These are phyloP conservation scores for Ditula angustiorana DNA, from an alignment of 2,888 invertebrate species.

Conservation along the genomic window DNA sequence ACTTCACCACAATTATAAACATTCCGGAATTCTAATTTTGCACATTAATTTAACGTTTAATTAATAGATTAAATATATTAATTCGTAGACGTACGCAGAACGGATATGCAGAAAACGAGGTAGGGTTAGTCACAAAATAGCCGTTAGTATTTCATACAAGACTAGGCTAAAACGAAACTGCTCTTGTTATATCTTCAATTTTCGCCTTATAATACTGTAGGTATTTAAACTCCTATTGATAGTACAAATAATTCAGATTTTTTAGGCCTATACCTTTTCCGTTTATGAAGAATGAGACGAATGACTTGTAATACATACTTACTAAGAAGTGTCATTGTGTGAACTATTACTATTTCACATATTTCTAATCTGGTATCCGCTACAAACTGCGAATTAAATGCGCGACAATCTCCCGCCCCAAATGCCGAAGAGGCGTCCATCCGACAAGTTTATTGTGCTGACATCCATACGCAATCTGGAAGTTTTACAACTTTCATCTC, in stretches of 20 bases:
- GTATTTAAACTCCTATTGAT: slow-evolving; percentile 12
- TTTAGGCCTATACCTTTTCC: slow-evolving; percentile 60
- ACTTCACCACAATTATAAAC: slow-evolving; percentile 66
- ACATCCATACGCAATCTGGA: slow-evolving; percentile 41
- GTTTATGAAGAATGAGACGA: slow-evolving; percentile 20
- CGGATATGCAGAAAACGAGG: slow-evolving; percentile 68
- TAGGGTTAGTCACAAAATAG: slow-evolving; percentile 47
- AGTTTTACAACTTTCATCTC: slow-evolving; percentile 16
- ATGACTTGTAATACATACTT: slow-evolving; percentile 24
- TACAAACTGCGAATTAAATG: slow-evolving; percentile 78
- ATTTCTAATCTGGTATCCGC: slow-evolving; percentile 66
- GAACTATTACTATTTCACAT: slow-evolving; percentile 56
- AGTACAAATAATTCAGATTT: slow-evolving; percentile 34
- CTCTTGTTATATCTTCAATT: neutral
- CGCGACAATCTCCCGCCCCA: slow-evolving; percentile 71
- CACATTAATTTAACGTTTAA: slow-evolving; percentile 51
- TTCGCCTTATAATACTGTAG: slow-evolving; percentile 6
- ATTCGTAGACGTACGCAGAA: slow-evolving; percentile 42
- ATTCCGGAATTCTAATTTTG: slow-evolving; percentile 53
- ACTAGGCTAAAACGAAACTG: slow-evolving; percentile 35
- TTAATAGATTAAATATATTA: slow-evolving; percentile 47
- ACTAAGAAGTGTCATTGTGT: slow-evolving; percentile 40
- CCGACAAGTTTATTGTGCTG: slow-evolving; percentile 48
- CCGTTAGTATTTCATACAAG: slow-evolving; percentile 31
- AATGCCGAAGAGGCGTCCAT: slow-evolving; percentile 57